Percentiles rank a stretch among this genome's conserved stretches.
Conservation (phyloP, 2,113 vertebrate species). For the Gambusia holbrooki region DNA sequence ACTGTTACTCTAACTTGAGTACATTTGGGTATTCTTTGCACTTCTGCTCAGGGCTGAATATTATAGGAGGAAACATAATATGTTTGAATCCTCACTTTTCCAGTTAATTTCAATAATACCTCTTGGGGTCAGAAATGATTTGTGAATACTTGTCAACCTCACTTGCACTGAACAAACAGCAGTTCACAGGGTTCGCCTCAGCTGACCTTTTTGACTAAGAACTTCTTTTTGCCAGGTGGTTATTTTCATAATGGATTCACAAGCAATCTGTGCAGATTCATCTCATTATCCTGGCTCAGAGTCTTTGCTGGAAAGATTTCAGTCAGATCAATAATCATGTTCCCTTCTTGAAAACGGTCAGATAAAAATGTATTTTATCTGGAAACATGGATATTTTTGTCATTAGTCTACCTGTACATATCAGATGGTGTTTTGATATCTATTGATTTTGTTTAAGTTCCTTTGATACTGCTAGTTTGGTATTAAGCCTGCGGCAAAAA, state of each 20-base stretch:
- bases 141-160: not conserved
- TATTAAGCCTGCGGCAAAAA: not conserved
- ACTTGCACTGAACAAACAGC: slow-evolving; percentile 7
- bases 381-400: not conserved
- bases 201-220: slow-evolving; percentile 34
- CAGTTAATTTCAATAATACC: not conserved
- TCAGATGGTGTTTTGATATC: not conserved
- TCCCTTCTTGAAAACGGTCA: not conserved
- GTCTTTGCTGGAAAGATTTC: slow-evolving; percentile 19
- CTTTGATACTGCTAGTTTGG: not conserved
- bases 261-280: slow-evolving; percentile 15
- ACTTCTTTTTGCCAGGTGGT: slow-evolving; percentile 31
- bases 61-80: slow-evolving; percentile 1
- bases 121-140: slow-evolving; percentile 8
- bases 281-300: slow-evolving; percentile 8
- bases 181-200: slow-evolving; percentile 28
- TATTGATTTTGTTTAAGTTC: not conserved
- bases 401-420: not conserved
- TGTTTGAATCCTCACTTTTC: slow-evolving; percentile 8
- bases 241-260: slow-evolving; percentile 43
- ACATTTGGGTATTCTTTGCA: too few relatives aligned
- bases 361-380: not conserved
- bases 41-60: not conserved
- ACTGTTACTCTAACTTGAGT: too few relatives aligned
- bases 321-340: slow-evolving; percentile 20